Percentiles rank a stretch among this genome's conserved stretches.
Evolutionary conservation across 2,113 vertebrate species (phyloP).

Genomic region (Pipra filicauda): DNA sequence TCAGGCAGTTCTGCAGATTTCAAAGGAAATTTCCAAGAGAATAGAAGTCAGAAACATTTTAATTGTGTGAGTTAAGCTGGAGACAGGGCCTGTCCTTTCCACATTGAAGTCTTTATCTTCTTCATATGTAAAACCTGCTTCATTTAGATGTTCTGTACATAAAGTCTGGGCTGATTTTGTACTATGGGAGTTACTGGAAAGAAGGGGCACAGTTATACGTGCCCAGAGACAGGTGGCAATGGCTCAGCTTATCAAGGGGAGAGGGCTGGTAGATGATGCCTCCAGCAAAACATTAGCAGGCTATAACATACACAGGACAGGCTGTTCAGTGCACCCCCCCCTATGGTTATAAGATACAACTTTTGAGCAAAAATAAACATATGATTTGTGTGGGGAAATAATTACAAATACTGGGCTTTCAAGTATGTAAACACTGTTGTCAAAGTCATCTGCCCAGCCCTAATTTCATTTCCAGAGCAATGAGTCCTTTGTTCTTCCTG

Average conservation of each 20-base stretch:
- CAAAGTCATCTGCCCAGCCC: neutral
- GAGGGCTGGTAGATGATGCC: neutral
- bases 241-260: neutral
- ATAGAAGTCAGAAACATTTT: neutral
- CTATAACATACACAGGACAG: neutral
- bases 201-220: rapidly evolving
- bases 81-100: neutral
- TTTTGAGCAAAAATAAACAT: neutral
- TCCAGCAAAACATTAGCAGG: neutral
- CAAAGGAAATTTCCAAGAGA: neutral
- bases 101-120: neutral
- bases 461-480: neutral
- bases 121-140: neutral
- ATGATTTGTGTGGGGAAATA: neutral
- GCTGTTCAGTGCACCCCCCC: neutral
- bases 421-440: neutral
- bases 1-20: neutral
- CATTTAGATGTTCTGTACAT: neutral
- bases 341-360: neutral
- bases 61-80: neutral
- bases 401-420: neutral
- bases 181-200: neutral
- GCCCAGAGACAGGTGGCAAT: neutral
- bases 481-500: neutral
- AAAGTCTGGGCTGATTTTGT: neutral